Evolutionary conservation across 2,888 invertebrate species (phyloP).

Genomic region (Ptychoptera albimana): DNA sequence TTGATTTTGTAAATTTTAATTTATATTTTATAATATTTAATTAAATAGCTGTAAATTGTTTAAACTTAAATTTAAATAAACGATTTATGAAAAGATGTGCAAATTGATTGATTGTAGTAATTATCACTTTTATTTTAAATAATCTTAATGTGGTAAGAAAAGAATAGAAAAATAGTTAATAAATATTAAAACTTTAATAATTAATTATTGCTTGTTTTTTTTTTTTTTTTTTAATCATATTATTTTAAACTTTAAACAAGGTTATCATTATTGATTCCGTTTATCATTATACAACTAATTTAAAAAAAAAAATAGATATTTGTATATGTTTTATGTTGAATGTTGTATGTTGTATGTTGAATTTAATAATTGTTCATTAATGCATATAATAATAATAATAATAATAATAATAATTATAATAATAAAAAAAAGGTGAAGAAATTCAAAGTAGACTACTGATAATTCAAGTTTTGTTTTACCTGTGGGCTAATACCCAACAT

Average conservation of each 20-base stretch:
- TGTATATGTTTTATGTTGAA: neutral
- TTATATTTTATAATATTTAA: no score
- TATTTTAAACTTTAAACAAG: neutral
- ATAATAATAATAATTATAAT: slow-evolving; percentile 1
- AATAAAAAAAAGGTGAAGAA: neutral
- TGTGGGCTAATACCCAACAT: slow-evolving; percentile 90
- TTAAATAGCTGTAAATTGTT: no score
- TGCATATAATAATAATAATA: neutral
- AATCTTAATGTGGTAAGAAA: no score
- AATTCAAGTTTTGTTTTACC: slow-evolving; percentile 40
- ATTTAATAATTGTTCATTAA: no score
- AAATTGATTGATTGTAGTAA: no score
- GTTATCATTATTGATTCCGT: neutral
- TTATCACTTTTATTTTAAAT: no score
- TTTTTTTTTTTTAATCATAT: neutral
- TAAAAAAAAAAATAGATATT: slow-evolving; percentile 1
- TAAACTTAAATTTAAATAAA: no score
- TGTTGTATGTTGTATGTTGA: no score
- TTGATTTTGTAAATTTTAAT: no score
- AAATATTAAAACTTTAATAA: no score
- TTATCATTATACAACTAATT: neutral
- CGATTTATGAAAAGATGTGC: no score
- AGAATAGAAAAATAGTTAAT: no score
- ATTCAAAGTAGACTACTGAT: neutral
- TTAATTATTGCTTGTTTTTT: neutral